Percentiles rank a stretch among this genome's conserved stretches.
Conservation (phyloP, 2,113 vertebrate genomes). For the Antechinus stuartii region DNA sequence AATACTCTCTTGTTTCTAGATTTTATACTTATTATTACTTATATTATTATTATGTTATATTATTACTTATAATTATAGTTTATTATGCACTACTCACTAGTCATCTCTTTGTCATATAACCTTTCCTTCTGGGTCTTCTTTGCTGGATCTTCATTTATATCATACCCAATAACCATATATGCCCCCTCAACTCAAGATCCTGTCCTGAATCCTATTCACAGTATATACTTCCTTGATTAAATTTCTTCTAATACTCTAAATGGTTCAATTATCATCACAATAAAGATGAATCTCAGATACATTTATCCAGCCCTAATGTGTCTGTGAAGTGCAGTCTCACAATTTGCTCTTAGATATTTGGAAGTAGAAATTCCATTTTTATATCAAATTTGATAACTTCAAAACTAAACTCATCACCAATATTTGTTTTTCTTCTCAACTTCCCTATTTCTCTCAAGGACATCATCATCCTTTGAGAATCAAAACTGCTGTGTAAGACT, state of each 20-base stretch:
- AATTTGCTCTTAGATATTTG: neutral
- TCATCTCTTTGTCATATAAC: neutral
- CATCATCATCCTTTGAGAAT: too few species aligned
- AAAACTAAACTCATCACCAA: neutral
- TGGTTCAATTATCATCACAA: neutral
- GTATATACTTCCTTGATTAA: neutral
- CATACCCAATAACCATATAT: neutral
- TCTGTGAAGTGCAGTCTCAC: neutral
- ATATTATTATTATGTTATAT: too few species aligned
- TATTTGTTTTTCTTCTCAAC: neutral
- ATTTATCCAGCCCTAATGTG: neutral
- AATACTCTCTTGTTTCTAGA: neutral
- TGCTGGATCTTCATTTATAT: neutral
- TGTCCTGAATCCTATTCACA: neutral
- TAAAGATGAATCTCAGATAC: neutral
- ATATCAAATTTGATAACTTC: neutral
- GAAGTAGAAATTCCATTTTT: neutral
- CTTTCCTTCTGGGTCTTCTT: neutral
- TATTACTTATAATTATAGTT: too few species aligned
- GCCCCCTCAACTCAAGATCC: neutral
- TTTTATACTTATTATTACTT: neutral
- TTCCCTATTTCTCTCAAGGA: neutral
- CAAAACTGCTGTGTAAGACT: too few species aligned
- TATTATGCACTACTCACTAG: neutral
- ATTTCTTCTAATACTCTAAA: neutral